Conservation (phyloP, 2,888 invertebrate species). For the Formica aserva region DNA sequence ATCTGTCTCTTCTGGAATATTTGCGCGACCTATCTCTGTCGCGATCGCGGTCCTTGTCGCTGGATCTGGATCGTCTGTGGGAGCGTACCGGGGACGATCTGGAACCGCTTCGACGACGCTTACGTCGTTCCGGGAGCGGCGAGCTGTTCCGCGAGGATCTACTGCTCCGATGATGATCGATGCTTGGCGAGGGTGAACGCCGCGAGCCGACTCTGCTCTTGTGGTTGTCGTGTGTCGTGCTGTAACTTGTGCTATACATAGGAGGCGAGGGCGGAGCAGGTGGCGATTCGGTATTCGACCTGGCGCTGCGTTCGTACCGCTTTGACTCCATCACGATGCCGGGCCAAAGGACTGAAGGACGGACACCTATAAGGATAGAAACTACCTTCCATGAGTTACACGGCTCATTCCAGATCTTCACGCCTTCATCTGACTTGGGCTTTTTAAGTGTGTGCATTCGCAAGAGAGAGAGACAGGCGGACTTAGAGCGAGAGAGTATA, state of each 20-base stretch:
- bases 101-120: slow-evolving; percentile 80
- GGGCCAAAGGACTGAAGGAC: slow-evolving; percentile 87
- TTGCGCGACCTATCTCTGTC: slow-evolving; percentile 75
- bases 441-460: slow-evolving; percentile 72
- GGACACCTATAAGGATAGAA: slow-evolving; percentile 90
- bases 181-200: slow-evolving; percentile 75
- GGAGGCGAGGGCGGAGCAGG: slow-evolving; percentile 83
- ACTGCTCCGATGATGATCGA: slow-evolving; percentile 72
- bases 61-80: slow-evolving; percentile 75
- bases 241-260: slow-evolving; percentile 78
- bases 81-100: slow-evolving; percentile 78
- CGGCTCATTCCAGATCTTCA: slow-evolving; percentile 73
- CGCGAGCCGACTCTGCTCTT: slow-evolving; percentile 78
- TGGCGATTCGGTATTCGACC: slow-evolving; percentile 79
- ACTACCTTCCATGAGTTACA: slow-evolving; percentile 89
- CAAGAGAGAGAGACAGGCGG: slow-evolving; percentile 76
- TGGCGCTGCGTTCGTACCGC: slow-evolving; percentile 86
- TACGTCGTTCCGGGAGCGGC: slow-evolving; percentile 79
- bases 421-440: slow-evolving; percentile 80
- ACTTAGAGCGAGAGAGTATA: slow-evolving; percentile 75
- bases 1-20: slow-evolving; percentile 72
- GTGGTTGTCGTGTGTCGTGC: slow-evolving; percentile 76
- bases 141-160: slow-evolving; percentile 77
- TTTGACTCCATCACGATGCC: slow-evolving; percentile 86
- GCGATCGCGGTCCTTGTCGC: slow-evolving; percentile 73